Base-by-base conservation (phyloP, 2,888 invertebrate genomes). In the Choreutis nemorana region DNA sequence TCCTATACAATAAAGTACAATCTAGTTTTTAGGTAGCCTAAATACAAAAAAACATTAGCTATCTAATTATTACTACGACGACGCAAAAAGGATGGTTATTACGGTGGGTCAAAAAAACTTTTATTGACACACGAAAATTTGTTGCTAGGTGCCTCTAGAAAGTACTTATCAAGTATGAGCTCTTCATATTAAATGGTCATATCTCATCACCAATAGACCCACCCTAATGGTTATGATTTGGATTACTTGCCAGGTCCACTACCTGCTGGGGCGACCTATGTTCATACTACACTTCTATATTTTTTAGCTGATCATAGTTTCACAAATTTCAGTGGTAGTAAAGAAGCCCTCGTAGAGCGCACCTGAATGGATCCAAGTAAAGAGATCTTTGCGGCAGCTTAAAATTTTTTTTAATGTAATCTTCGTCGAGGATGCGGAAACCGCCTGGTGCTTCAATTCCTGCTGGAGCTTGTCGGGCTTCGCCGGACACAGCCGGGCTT, bases 281-380 rank as follows among this genome's bases (percentile, higher is more conserved):
- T 23, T 2, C 1, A 9, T n/a, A 2, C 8, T 5, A 7, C 6
- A 23, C 6, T 5, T 23, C 7, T n/a, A 9, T 9, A n/a, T 9
- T 18, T 8, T 6, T 18, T 18, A 18, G 8, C 18, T 18, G 18
- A 18, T 6, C 5, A 18, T 6, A 18, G 18, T 18, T 6, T 18
- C 5, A 18, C 18, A 18, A 18, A 6, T 18, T 18, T 18, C 5
- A 8, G 8, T 18, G 18, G 8, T 18, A 18, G 8, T 18, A 18
- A 18, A 18, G 4, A 8, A 5, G 18, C 8, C 5, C 18, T 6
- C 18, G 8, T 8, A 18, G 6, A 7, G 13, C 2, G 20, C 40
- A 63, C 67, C 66, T 62, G 31, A 56, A 65, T 0, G 73, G 66
- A 37, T 77, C 75, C 6, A 75, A 46, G 32, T 77, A 78, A 2